Evolutionary conservation across 2,888 invertebrate species (phyloP), one percentile per base, ranked within the genome.

Genomic region (Pristionchus japonicus): DNA sequence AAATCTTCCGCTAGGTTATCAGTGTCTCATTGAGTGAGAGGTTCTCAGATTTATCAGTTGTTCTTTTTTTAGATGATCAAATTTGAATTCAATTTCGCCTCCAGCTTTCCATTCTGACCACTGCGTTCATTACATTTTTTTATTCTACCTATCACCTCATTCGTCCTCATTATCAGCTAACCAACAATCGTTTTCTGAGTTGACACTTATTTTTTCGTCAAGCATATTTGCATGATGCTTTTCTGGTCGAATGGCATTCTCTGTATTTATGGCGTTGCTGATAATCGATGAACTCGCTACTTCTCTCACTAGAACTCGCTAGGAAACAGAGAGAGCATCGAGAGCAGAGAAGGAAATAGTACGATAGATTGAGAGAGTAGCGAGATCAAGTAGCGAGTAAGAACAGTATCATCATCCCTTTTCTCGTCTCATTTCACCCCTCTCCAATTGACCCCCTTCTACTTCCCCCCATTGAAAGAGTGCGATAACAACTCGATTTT

Each of bases 1-100:
- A 77, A 77, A 77, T 43, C 77, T 77, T 77, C 77, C 77, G 40
- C n/a, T n/a, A n/a, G n/a, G n/a, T n/a, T n/a, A 15, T 77, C 43
- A 37, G 7, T 67, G 31, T 67, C 31, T 34, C 67, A 67, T 7
- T 67, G 31, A 13, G 64, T 17, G 57, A 23, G 15, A 6, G 23
- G 57, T 57, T 57, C 20, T 64, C 23, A 3, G 61, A 61, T 64
- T 31, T 9, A 9, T 4, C 27, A n/a, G 7, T n/a, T 64, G 2
- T 34, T 64, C 64, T 1, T 1, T 13, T 11, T 31, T 13, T 64
- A 27, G 3, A 6, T 3, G 4, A 4, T 3, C 61, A 15, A 9
- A 67, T 11, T 67, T 11, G 27, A 0, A n/a, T n/a, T 67, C 34
- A 1, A 7, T 27, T 67, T 27, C 64, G n/a, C n/a, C n/a, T n/a